Evolutionary conservation across 2,888 invertebrate species (phyloP).

Genomic region (Sisyra terminalis): DNA sequence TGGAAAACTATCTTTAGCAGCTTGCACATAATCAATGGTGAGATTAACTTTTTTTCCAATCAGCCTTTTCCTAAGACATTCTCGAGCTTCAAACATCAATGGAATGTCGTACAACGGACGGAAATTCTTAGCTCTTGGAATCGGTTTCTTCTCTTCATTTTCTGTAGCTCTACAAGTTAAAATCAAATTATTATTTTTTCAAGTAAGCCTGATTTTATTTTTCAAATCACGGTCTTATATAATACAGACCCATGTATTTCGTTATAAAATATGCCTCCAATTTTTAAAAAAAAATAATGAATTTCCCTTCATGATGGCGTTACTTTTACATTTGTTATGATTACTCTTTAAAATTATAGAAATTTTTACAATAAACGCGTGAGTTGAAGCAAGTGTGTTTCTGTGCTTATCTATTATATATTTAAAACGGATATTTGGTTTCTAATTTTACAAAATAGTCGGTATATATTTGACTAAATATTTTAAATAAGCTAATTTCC

Average conservation of each 20-base stretch:
- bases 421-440: too few relatives aligned
- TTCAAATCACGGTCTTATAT: background rate
- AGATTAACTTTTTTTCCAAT: conserved; percentile 90
- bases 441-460: too few relatives aligned
- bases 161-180: conserved; percentile 30
- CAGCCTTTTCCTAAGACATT: conserved; percentile 87
- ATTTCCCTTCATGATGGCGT: background rate
- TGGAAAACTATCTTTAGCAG: conserved; percentile 81
- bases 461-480: too few relatives aligned
- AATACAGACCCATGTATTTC: background rate
- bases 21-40: conserved; percentile 90
- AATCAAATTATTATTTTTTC: conserved; percentile 5
- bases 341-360: too few relatives aligned
- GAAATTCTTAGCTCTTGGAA: conserved; percentile 53
- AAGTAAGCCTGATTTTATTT: background rate
- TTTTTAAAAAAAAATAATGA: too few relatives aligned
- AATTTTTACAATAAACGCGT: too few relatives aligned
- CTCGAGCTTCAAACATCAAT: conserved; percentile 96
- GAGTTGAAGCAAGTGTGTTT: too few relatives aligned
- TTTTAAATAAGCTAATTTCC: too few relatives aligned
- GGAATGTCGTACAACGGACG: conserved; percentile 95
- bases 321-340: too few relatives aligned
- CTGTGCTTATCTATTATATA: too few relatives aligned
- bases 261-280: background rate
- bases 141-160: conserved; percentile 46